Conservation (phyloP, 2,888 invertebrate genomes). For the Mamestra brassicae region DNA sequence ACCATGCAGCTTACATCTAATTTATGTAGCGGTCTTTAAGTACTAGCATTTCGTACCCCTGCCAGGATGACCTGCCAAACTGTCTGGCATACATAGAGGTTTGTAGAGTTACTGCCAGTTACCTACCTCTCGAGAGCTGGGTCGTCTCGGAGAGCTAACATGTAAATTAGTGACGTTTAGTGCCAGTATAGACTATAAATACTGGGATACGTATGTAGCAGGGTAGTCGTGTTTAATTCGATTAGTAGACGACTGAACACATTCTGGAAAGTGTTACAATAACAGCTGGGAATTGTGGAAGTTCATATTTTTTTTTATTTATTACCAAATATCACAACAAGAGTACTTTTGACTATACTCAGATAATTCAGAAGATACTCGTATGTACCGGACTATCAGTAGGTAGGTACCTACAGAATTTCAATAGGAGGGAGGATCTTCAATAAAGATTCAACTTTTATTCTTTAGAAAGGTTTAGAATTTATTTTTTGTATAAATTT, state of each 20-base stretch:
- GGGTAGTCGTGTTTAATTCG: not conserved
- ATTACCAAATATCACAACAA: not conserved
- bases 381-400: not conserved
- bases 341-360: too few species aligned
- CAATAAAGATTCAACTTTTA: too few species aligned
- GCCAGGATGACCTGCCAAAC: constrained; percentile 17
- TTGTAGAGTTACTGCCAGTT: constrained; percentile 10
- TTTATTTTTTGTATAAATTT: too few species aligned
- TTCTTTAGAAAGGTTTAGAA: too few species aligned
- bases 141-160: constrained; percentile 5
- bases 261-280: not conserved
- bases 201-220: not conserved
- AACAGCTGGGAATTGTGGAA: not conserved
- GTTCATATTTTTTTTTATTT: not conserved
- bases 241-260: not conserved
- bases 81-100: not conserved
- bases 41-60: not conserved
- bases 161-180: not conserved
- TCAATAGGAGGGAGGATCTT: too few species aligned
- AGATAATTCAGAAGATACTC: not conserved
- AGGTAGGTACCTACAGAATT: too few species aligned
- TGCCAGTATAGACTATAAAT: constrained; percentile 5
- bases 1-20: too few species aligned
- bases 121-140: not conserved
- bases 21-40: not conserved